A percentile compares a stretch with the other conserved stretches of the same genome.
These are phyloP conservation scores for Hermaeophaga mercurialis DNA, from an alignment of 2,888 invertebrate genomes.

Conservation along the genomic window DNA sequence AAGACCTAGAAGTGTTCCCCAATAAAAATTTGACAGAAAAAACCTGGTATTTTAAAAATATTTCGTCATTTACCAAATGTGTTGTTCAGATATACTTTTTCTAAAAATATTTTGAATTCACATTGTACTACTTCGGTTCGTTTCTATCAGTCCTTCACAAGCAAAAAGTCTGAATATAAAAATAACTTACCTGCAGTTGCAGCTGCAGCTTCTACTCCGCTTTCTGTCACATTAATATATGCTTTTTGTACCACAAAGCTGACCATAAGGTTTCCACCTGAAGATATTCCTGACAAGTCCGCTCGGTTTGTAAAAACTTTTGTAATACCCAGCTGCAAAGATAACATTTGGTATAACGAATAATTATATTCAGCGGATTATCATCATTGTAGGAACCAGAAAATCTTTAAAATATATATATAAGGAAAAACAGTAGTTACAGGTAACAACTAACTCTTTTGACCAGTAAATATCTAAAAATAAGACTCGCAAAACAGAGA, in stretches of 20 bases:
- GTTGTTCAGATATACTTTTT: no score
- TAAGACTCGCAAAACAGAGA: no score
- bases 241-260: conserved; percentile 50
- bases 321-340: conserved; percentile 37
- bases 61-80: no score
- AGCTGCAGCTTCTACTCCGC: conserved; percentile 51
- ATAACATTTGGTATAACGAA: no score
- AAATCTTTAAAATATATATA: not conserved
- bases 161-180: no score
- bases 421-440: not conserved
- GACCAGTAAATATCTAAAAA: no score
- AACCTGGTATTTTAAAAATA: no score
- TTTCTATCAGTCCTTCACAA: no score
- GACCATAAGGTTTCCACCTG: conserved; percentile 39
- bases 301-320: conserved; percentile 33
- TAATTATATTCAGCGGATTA: not conserved
- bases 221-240: conserved; percentile 50
- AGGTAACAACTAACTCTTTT: not conserved
- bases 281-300: conserved; percentile 45
- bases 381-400: not conserved
- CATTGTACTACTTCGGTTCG: no score
- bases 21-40: no score
- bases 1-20: no score
- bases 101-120: no score
- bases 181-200: conserved; percentile 44